These are phyloP conservation scores for Diploscapter pachys DNA, from an alignment of 1,140 invertebrate genomes.

Conservation along the genomic window DNA sequence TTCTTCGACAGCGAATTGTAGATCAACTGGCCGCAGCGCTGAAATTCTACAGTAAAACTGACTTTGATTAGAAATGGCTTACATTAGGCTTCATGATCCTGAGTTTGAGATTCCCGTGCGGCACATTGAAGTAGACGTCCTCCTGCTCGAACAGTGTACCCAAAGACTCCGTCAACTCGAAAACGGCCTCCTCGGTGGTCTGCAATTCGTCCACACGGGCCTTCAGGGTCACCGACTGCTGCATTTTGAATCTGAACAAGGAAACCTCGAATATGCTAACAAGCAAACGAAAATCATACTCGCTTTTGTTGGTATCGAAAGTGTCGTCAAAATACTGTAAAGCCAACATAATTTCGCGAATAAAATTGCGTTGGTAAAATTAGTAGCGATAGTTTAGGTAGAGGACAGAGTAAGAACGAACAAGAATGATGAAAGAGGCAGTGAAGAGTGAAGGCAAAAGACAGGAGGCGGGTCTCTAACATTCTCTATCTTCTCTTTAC, in stretches of 20 bases:
- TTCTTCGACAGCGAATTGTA: slow-evolving; percentile 25
- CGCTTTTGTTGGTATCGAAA: background rate
- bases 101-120: slow-evolving; percentile 30
- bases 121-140: slow-evolving; percentile 37
- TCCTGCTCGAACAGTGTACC: slow-evolving; percentile 21
- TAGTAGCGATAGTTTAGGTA: too few species aligned
- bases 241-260: slow-evolving; percentile 8
- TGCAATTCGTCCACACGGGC: slow-evolving; percentile 34
- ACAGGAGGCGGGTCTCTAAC: too few species aligned
- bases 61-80: background rate
- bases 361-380: too few species aligned
- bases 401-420: too few species aligned
- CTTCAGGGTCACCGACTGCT: slow-evolving; percentile 25
- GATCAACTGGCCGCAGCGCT: slow-evolving; percentile 29
- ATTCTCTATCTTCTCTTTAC: too few species aligned
- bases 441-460: too few species aligned
- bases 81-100: slow-evolving; percentile 29
- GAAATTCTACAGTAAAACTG: background rate
- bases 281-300: slow-evolving; percentile 2
- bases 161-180: slow-evolving; percentile 29
- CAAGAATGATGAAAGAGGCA: too few species aligned
- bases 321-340: slow-evolving; percentile 16
- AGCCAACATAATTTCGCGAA: background rate
- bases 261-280: background rate
- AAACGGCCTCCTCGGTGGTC: slow-evolving; percentile 29